Percentiles rank a stretch among this genome's conserved stretches.
These are phyloP conservation scores for Yoshiicerus persimilis DNA, from an alignment of 1,140 invertebrate species.

Conservation along the genomic window DNA sequence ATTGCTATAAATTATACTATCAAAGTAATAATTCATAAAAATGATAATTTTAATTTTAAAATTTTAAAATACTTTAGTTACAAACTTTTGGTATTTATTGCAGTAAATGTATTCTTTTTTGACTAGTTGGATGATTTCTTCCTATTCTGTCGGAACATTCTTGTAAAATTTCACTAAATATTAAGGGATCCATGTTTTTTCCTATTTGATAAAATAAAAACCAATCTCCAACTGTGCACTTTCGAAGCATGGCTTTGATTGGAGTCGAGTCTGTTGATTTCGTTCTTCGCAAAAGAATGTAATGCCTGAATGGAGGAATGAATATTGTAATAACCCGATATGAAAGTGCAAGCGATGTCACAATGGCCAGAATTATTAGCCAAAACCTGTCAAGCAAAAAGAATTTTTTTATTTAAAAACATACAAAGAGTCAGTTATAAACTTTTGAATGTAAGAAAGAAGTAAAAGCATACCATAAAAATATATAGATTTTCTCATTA, in stretches of 20 bases:
- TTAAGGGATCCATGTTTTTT: background rate
- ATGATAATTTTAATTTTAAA: too few species aligned
- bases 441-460: too few species aligned
- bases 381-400: background rate
- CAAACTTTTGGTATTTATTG: too few species aligned
- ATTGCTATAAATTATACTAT: too few species aligned
- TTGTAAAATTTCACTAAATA: background rate
- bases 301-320: background rate
- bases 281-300: background rate
- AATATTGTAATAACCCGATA: background rate
- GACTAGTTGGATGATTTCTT: background rate
- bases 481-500: constrained; percentile 58
- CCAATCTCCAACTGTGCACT: background rate
- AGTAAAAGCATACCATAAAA: constrained; percentile 53
- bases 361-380: background rate
- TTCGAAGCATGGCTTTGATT: background rate
- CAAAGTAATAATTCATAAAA: too few species aligned
- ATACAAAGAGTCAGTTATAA: too few species aligned
- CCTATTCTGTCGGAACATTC: background rate
- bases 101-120: background rate
- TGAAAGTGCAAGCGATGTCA: background rate
- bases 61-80: too few species aligned
- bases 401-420: too few species aligned
- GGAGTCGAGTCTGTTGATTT: background rate
- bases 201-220: background rate